Evolutionary conservation across 2,113 vertebrate genomes (phyloP).

Genomic region (Limnothrissa miodon): DNA sequence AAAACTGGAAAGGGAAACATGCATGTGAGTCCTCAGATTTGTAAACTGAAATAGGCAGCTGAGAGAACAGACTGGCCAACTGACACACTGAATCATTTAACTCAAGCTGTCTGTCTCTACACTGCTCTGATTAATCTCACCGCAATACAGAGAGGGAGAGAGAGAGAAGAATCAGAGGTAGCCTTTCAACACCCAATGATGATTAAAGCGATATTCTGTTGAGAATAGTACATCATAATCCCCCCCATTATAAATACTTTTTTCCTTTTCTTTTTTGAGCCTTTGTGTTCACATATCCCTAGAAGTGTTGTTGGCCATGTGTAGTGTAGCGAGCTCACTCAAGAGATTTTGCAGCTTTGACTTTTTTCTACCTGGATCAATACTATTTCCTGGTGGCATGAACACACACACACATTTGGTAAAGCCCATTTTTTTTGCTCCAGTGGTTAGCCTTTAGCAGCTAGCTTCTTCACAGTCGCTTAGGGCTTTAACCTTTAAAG

Average conservation of each 20-base stretch:
- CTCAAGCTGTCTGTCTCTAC: neutral
- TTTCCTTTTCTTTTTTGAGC: neutral
- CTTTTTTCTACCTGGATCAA: conserved; percentile 2
- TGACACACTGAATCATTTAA: neutral
- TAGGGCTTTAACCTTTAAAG: neutral
- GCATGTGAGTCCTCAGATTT: neutral
- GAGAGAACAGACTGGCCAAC: neutral
- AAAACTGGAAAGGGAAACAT: neutral
- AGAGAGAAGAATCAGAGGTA: neutral
- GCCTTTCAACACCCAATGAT: neutral
- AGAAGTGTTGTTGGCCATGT: neutral
- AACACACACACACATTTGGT: neutral
- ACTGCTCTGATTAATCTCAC: neutral
- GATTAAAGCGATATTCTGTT: neutral
- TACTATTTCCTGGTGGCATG: neutral
- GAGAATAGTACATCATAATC: too few species aligned
- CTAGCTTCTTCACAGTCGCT: neutral
- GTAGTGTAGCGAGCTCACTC: neutral
- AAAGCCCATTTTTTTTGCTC: neutral
- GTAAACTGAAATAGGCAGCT: neutral
- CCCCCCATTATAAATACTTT: neutral
- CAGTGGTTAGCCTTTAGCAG: neutral
- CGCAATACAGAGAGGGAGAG: neutral
- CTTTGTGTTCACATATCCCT: neutral
- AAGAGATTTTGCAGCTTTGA: neutral